These are phyloP conservation scores for Amphilophus citrinellus DNA, from an alignment of 2,113 vertebrate genomes.

Conservation along the genomic window DNA sequence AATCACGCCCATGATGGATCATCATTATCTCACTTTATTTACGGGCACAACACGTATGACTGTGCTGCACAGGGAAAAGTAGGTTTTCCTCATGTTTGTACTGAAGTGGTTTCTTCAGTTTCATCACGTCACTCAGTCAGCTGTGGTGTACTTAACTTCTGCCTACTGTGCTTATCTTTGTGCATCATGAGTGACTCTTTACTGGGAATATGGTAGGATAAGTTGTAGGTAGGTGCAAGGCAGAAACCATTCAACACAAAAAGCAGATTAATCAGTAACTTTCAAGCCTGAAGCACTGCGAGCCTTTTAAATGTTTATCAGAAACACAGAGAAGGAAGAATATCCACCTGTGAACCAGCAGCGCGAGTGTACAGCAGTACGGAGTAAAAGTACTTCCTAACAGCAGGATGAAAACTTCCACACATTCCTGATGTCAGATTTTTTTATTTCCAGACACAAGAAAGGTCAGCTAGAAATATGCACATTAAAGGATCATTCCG, in stretches of 20 bases:
- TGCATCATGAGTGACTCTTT: not conserved
- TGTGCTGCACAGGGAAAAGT: not conserved
- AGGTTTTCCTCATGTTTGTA: not conserved
- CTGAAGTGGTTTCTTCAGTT: not conserved
- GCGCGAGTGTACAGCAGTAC: no score
- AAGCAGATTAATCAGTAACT: not conserved
- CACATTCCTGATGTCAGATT: no score
- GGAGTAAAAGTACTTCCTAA: no score
- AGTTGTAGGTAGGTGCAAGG: not conserved
- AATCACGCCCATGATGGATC: no score
- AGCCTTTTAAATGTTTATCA: no score
- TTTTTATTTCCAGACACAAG: not conserved
- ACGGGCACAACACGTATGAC: not conserved
- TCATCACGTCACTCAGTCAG: not conserved
- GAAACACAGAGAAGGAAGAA: no score
- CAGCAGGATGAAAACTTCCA: no score
- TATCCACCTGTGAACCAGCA: no score
- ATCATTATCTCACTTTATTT: no score
- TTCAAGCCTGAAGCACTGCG: no score
- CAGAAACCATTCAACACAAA: not conserved
- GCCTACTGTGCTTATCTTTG: not conserved
- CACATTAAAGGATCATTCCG: not conserved
- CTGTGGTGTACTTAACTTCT: not conserved
- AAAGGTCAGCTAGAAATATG: not conserved
- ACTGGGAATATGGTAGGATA: not conserved